These are phyloP conservation scores for Botia almorhae DNA, from an alignment of 2,797 vertebrate species.

Conservation along the genomic window DNA sequence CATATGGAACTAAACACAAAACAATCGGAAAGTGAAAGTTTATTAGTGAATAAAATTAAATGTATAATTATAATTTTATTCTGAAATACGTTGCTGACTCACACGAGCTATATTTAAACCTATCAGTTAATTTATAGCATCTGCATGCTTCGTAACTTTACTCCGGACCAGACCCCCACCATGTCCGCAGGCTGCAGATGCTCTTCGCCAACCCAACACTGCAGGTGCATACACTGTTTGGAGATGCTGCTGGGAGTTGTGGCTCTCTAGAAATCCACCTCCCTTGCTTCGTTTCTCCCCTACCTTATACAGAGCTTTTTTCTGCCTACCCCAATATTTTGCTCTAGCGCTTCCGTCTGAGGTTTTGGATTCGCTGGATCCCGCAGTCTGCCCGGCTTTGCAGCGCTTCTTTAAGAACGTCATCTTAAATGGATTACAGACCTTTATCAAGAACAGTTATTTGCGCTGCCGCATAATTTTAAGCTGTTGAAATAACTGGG, in stretches of 20 bases:
- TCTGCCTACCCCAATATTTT: slow-evolving; percentile 65
- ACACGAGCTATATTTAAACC: background rate
- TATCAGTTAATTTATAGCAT: slow-evolving; percentile 40
- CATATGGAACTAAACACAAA: background rate
- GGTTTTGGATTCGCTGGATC: slow-evolving; percentile 58
- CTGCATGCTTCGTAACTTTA: slow-evolving; percentile 25
- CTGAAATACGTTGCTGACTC: slow-evolving; percentile 28
- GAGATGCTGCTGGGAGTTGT: slow-evolving; percentile 47
- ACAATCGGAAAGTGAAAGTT: background rate
- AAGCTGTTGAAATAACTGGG: slow-evolving; percentile 34
- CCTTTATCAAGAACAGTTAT: slow-evolving; percentile 21
- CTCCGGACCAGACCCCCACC: slow-evolving; percentile 47
- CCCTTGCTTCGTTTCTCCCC: slow-evolving; percentile 53
- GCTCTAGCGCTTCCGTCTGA: slow-evolving; percentile 40
- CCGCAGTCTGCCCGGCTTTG: slow-evolving; percentile 60
- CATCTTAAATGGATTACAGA: slow-evolving; percentile 63
- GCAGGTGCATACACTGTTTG: slow-evolving; percentile 52
- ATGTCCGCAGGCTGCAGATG: slow-evolving; percentile 58
- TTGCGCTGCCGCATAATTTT: slow-evolving; percentile 55
- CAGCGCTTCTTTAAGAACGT: slow-evolving; percentile 60
- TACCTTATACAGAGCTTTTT: slow-evolving; percentile 56
- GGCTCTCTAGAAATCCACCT: slow-evolving; percentile 41
- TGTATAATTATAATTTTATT: background rate
- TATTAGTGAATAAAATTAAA: slow-evolving; percentile 30
- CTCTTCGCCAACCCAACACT: slow-evolving; percentile 42